Percentiles rank a stretch among this genome's conserved stretches.
Conservation (phyloP, 1,140 invertebrate genomes). For the Drusus annulatus region DNA sequence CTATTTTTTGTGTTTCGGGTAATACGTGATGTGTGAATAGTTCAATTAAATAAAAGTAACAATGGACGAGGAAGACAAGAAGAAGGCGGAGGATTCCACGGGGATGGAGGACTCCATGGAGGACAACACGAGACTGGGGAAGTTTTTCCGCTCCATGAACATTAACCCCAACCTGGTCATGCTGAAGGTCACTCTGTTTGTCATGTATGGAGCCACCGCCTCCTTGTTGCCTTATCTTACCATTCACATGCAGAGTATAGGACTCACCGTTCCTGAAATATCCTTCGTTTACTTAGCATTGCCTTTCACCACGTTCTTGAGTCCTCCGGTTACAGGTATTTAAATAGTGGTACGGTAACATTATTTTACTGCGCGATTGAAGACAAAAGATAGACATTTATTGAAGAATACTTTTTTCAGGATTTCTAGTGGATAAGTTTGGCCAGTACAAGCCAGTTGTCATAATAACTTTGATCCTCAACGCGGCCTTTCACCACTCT, state of each 20-base stretch:
- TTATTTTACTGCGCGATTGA: slow-evolving; percentile 18
- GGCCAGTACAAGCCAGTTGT: slow-evolving; percentile 86
- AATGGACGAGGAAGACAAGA: slow-evolving; percentile 63
- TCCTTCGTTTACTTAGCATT: slow-evolving; percentile 87
- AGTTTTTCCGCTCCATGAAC: slow-evolving; percentile 65
- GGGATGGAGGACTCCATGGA: slow-evolving; percentile 62
- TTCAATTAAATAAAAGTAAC: slow-evolving; percentile 24
- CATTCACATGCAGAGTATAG: slow-evolving; percentile 90
- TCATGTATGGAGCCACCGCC: slow-evolving; percentile 86
- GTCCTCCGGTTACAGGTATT: slow-evolving; percentile 84
- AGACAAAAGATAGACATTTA: neutral
- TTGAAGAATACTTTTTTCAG: slow-evolving; percentile 65
- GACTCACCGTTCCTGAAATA: slow-evolving; percentile 86
- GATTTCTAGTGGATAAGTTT: slow-evolving; percentile 86
- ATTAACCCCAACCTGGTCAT: slow-evolving; percentile 83
- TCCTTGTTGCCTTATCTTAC: slow-evolving; percentile 87
- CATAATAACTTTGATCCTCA: slow-evolving; percentile 80
- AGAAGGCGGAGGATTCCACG: slow-evolving; percentile 61
- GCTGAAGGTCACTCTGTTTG: slow-evolving; percentile 85
- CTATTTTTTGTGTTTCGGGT: slow-evolving; percentile 11
- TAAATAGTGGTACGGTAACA: slow-evolving; percentile 26
- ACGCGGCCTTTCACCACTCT: slow-evolving; percentile 81
- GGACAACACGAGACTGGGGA: slow-evolving; percentile 61
- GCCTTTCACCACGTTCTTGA: slow-evolving; percentile 85
- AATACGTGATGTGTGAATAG: slow-evolving; percentile 25